Base-by-base conservation (phyloP, 2,888 invertebrate species). In the Lochmaea crataegi region DNA sequence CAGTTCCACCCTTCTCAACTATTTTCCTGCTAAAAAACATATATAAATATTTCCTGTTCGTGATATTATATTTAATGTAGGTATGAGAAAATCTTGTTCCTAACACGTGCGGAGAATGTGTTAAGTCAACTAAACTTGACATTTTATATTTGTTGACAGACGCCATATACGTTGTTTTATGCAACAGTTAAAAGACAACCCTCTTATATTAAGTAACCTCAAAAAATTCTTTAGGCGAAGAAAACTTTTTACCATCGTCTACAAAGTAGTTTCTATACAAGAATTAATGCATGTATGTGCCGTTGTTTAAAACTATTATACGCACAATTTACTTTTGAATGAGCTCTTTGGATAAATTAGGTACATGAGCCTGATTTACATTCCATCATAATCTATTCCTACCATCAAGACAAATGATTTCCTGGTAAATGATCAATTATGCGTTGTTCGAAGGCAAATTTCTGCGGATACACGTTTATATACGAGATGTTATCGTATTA, bases 391-490 rank as follows among this genome's bases (percentile, higher is more conserved):
- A 18, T 41, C 48, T 51, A 22, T 12, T 65, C 65, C 51, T 65
- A 18, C 45, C 51, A 65, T 51, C 65, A 65, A 65, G 65, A 65
- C 65, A 65, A 65, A 65, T 65, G 51, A 48, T 32, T 51, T 65
- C 48, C 65, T 14, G 48, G 65, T 48, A 51, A 65, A 45, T 16
- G 65, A 65, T 51, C 65, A 65, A 65, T 65, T 65, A 26, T 48
- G 51, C 51, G 51, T 65, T 53, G 63, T 42, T 18, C 14, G 38
- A n/a, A 22, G 65, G 48, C 26, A 65, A 65, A 65, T 65, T 65
- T 65, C 65, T 65, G 48, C 65, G 65, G 65, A 65, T 65, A 65
- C 65, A 53, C 26, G 48, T 18, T 66, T 32, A 38, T 32, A 38
- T 14, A n/a, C 32, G n/a, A 60, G 60, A 38, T 60, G 32, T 60